phyloP scores from a whole-genome alignment of 2,797 vertebrate species.

The Champsocephalus esox region DNA sequence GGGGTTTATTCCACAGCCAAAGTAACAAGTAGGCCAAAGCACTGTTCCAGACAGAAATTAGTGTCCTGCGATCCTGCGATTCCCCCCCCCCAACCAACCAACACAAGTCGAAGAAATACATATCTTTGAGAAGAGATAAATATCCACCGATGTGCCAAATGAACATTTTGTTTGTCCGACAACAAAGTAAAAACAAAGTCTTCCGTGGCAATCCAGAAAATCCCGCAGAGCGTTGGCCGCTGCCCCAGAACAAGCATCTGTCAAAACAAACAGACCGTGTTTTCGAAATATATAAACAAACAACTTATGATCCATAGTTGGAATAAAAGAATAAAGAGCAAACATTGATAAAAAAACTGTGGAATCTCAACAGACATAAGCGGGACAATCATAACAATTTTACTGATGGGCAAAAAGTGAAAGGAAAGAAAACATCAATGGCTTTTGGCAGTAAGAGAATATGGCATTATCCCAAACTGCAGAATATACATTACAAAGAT shows the following conservation, averaged over 20 bases:
- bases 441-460: slow-evolving; percentile 56
- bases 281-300: slow-evolving; percentile 78
- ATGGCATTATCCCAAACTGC: slow-evolving; percentile 47
- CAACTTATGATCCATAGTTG: slow-evolving; percentile 74
- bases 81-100: slow-evolving; percentile 8
- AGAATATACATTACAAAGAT: slow-evolving; percentile 41
- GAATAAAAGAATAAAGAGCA: slow-evolving; percentile 36
- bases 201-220: slow-evolving; percentile 83
- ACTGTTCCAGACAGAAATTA: slow-evolving; percentile 39
- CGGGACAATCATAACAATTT: slow-evolving; percentile 53
- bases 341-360: slow-evolving; percentile 65
- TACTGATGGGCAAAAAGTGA: slow-evolving; percentile 18
- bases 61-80: slow-evolving; percentile 32
- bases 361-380: slow-evolving; percentile 69
- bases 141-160: slow-evolving; percentile 82
- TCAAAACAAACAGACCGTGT: slow-evolving; percentile 86
- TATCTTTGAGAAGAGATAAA: slow-evolving; percentile 75
- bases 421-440: slow-evolving; percentile 23
- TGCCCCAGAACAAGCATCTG: slow-evolving; percentile 88
- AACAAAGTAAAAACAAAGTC: slow-evolving; percentile 85
- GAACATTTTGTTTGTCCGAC: slow-evolving; percentile 84
- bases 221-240: slow-evolving; percentile 84
- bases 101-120: slow-evolving; percentile 73
- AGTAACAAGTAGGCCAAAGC: slow-evolving; percentile 42
- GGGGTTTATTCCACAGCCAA: slow-evolving; percentile 44